Conservation (phyloP, 2,797 vertebrate genomes). For the Sphenopsis melanotis region DNA sequence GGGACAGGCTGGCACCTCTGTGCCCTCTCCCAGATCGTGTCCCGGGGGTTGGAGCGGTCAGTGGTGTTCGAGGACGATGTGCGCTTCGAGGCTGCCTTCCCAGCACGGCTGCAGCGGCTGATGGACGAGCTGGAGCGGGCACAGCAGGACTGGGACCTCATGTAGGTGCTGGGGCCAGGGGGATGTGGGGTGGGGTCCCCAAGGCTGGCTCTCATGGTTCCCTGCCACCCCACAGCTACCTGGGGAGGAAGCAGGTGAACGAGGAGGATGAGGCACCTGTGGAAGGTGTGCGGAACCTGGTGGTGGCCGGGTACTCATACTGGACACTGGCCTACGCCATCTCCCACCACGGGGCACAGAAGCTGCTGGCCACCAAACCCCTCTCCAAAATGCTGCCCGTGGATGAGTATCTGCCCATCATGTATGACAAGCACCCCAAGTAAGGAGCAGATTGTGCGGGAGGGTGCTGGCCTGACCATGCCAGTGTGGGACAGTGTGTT, state of each 20-base stretch:
- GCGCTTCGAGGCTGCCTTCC: slow-evolving; percentile 91
- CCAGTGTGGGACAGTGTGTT: neutral
- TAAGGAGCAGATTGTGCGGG: slow-evolving; percentile 47
- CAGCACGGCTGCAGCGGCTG: slow-evolving; percentile 77
- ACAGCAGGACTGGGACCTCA: slow-evolving; percentile 89
- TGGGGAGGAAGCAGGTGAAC: slow-evolving; percentile 94
- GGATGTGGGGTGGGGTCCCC: rapidly evolving
- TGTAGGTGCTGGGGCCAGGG: slow-evolving; percentile 73
- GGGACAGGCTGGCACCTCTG: neutral
- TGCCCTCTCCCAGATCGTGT: slow-evolving; percentile 76
- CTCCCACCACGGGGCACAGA: slow-evolving; percentile 87
- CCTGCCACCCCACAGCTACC: slow-evolving; percentile 76
- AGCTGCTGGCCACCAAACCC: slow-evolving; percentile 87
- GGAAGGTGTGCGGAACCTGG: slow-evolving; percentile 83
- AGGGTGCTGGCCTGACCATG: neutral
- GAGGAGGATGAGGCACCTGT: slow-evolving; percentile 79
- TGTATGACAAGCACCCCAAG: slow-evolving; percentile 97
- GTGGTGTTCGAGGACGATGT: slow-evolving; percentile 91
- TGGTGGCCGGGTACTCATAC: slow-evolving; percentile 88
- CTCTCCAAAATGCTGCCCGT: slow-evolving; percentile 93
- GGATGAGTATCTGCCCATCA: slow-evolving; percentile 96
- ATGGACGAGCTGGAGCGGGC: slow-evolving; percentile 84
- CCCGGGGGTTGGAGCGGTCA: slow-evolving; percentile 79
- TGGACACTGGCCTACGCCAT: slow-evolving; percentile 94
- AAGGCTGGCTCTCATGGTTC: neutral